These are phyloP conservation scores for Sogatella furcifera DNA, from an alignment of 1,140 invertebrate genomes.

Conservation along the genomic window DNA sequence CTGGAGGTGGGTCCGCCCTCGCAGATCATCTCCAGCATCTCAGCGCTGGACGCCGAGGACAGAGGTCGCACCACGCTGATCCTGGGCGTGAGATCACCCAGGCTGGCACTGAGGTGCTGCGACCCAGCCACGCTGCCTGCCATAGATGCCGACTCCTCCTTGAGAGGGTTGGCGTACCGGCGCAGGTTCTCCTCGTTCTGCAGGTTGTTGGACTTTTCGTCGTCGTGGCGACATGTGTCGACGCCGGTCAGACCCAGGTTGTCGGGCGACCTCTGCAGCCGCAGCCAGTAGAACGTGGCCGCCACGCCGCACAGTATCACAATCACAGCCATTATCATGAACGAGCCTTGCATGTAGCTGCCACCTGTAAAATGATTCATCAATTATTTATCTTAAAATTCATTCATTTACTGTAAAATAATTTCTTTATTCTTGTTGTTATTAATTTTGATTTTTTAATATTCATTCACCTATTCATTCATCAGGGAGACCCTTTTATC, in stretches of 20 bases:
- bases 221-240: conserved; percentile 51
- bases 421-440: too few species aligned
- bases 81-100: conserved; percentile 24
- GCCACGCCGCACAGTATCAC: conserved; percentile 35
- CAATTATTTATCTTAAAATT: too few species aligned
- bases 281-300: conserved; percentile 37
- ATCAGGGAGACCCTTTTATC: too few species aligned
- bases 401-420: too few species aligned
- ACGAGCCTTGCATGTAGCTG: conserved; percentile 34
- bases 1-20: conserved; percentile 33
- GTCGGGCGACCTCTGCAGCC: conserved; percentile 29
- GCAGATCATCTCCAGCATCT: conserved; percentile 49
- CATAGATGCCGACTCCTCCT: conserved; percentile 29
- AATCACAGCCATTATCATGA: conserved; percentile 41
- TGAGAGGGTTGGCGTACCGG: conserved; percentile 50
- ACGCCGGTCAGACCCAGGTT: conserved; percentile 27
- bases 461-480: too few species aligned
- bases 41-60: conserved; percentile 38
- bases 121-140: conserved; percentile 20
- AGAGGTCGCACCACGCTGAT: conserved; percentile 48
- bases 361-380: conserved; percentile 5
- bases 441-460: too few species aligned
- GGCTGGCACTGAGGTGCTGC: conserved; percentile 16
- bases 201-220: conserved; percentile 79
- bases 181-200: conserved; percentile 83